Evolutionary conservation across 2,797 vertebrate species (phyloP).

Genomic region (Cirrhinus molitorella): DNA sequence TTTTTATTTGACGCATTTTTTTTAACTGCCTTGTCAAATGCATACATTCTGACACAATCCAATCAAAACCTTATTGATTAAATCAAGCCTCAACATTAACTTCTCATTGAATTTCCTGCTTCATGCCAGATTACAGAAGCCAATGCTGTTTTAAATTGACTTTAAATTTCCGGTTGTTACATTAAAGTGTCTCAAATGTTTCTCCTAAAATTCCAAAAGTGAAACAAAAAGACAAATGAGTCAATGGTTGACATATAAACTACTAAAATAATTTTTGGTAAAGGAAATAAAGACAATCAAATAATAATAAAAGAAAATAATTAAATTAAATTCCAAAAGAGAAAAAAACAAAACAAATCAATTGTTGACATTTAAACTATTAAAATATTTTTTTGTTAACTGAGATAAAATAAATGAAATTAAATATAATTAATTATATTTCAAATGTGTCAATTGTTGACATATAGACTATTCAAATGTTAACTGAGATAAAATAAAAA

Average conservation of each 20-base stretch:
- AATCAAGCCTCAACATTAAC: background rate
- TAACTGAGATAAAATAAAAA: too few relatives aligned
- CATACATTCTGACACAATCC: background rate
- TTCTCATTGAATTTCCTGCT: background rate
- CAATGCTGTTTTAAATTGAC: background rate
- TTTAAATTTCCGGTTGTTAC: background rate
- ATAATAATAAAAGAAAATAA: too few relatives aligned
- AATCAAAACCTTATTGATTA: slow-evolving; percentile 15
- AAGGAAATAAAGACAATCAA: background rate
- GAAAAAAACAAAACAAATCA: background rate
- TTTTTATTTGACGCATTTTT: background rate
- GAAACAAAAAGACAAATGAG: background rate
- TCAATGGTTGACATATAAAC: background rate
- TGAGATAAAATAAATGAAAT: background rate
- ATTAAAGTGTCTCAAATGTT: background rate
- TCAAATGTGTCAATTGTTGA: too few relatives aligned
- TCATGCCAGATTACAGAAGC: background rate
- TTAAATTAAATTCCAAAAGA: background rate
- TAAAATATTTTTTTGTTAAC: background rate
- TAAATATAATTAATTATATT: background rate
- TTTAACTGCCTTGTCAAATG: background rate
- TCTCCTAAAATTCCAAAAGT: background rate
- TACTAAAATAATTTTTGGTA: background rate
- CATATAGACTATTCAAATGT: too few relatives aligned
- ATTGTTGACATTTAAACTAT: background rate